Percentiles rank a stretch among this genome's conserved stretches.
phyloP scores from a whole-genome alignment of 2,797 vertebrate genomes.

The Tinamus major region DNA sequence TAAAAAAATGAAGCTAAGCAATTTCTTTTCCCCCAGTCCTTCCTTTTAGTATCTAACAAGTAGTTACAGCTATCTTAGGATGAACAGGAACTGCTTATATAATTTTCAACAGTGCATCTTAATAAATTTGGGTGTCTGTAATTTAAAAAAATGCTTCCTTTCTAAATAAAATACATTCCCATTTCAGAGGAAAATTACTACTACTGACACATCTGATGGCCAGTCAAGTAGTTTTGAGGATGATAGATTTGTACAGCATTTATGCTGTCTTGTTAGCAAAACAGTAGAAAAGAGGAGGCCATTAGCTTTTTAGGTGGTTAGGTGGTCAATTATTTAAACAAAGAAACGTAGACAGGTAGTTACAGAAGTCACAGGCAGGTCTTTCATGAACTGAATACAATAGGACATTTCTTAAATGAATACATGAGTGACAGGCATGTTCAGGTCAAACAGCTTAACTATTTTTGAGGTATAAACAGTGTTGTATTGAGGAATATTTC shows the following conservation, averaged over 20 bases:
- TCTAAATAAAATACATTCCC: not conserved
- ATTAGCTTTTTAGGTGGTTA: not conserved
- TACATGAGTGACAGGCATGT: not conserved
- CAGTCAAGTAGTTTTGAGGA: not conserved
- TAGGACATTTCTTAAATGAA: not conserved
- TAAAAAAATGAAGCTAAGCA: not conserved
- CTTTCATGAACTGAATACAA: not conserved
- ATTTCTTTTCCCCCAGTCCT: not conserved
- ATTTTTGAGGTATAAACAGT: not conserved
- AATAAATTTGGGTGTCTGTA: not conserved
- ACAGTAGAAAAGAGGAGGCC: not conserved
- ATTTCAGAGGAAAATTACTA: not conserved
- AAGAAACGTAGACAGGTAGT: not conserved
- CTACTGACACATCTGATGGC: not conserved
- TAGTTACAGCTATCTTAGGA: not conserved
- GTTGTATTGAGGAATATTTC: not conserved
- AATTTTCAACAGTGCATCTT: too few species aligned
- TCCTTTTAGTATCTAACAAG: not conserved
- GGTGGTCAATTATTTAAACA: not conserved
- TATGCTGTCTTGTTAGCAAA: not conserved
- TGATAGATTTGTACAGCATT: fast-evolving
- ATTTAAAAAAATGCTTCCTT: not conserved
- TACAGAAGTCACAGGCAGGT: not conserved
- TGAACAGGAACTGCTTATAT: not conserved
- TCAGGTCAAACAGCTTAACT: not conserved